Conservation (phyloP, 2,113 vertebrate species). For the Tyto alba region DNA sequence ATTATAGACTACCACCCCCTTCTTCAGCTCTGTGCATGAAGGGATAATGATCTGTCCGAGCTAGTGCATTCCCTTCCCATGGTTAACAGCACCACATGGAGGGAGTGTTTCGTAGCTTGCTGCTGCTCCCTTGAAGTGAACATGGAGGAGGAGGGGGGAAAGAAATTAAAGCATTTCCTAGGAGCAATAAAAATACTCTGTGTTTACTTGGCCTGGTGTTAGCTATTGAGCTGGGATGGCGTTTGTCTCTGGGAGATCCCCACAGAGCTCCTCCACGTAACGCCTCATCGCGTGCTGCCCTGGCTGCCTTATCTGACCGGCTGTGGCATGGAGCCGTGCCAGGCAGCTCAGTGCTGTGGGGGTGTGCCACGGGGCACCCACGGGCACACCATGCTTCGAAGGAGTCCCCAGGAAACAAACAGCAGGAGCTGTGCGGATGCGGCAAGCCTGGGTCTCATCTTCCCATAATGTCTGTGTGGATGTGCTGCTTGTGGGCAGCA, state of each 20-base stretch:
- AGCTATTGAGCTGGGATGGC: background rate
- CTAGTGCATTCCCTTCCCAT: background rate
- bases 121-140: background rate
- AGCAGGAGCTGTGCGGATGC: background rate
- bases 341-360: background rate
- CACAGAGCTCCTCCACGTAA: accelerated
- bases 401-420: background rate
- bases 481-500: background rate
- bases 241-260: background rate
- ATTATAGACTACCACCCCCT: constrained; percentile 48
- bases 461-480: accelerated
- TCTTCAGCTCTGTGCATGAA: background rate
- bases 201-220: background rate
- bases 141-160: background rate
- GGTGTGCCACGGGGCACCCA: background rate
- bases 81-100: background rate
- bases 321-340: accelerated
- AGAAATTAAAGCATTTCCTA: background rate
- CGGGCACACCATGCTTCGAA: accelerated
- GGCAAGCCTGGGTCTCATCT: background rate
- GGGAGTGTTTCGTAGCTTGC: background rate
- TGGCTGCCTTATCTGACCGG: background rate
- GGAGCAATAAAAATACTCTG: background rate
- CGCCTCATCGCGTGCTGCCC: background rate
- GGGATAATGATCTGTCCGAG: constrained; percentile 53